Evolutionary conservation across 2,797 vertebrate species (phyloP).

Genomic region (Clamator glandarius): DNA sequence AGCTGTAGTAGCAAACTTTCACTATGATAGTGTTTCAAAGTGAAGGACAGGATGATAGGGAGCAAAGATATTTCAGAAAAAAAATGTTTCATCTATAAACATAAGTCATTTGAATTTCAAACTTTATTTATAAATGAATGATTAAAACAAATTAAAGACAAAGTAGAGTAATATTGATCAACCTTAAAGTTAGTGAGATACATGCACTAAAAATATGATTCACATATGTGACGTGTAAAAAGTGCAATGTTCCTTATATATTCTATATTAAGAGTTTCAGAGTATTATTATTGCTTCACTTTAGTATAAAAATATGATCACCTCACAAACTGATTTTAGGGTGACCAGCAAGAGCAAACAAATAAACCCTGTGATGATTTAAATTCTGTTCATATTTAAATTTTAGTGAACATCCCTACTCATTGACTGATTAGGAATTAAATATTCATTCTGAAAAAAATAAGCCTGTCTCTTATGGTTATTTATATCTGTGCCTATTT

Average conservation of each 20-base stretch:
- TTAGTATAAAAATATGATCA: neutral
- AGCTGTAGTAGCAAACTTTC: neutral
- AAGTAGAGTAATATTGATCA: neutral
- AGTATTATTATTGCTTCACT: neutral
- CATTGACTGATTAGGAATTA: neutral
- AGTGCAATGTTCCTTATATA: neutral
- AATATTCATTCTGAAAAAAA: neutral
- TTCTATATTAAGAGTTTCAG: neutral
- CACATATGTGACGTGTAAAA: accelerated
- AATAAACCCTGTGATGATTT: neutral
- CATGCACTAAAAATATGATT: neutral
- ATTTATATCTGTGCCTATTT: neutral
- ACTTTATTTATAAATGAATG: neutral
- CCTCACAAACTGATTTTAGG: neutral
- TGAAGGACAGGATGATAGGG: neutral
- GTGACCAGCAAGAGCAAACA: neutral
- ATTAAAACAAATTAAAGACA: neutral
- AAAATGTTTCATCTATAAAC: neutral
- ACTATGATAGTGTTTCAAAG: neutral
- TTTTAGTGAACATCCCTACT: neutral
- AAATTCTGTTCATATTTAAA: neutral
- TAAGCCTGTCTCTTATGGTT: neutral
- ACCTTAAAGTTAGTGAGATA: neutral
- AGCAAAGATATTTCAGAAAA: neutral
- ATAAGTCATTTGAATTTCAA: neutral